Base-by-base conservation (phyloP, 2,113 vertebrate genomes). In the Otis tarda region DNA sequence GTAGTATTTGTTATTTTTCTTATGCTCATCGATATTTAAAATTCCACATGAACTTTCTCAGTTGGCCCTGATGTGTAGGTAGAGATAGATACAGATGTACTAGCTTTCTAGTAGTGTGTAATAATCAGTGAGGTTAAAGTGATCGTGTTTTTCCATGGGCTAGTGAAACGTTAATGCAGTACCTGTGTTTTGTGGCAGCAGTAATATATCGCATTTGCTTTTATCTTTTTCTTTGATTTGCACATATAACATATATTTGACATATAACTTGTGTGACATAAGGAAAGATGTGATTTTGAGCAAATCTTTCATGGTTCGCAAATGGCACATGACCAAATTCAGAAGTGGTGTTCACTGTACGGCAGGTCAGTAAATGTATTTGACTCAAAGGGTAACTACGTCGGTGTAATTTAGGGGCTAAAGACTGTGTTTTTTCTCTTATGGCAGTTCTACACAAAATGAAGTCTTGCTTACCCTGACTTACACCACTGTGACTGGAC, bases 211-310 rank as follows among this genome's bases (percentile, higher is more conserved):
- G 4, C 33, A 21, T 56, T 75, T 53, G 53, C 41, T 60, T 89
- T 86, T 64, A 27, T 75, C 28, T 65, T 52, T 85, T 53, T 52
- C 63, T 63, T 84, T 69, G 30, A 17, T 74, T 95, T 91, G 52
- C 20, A 37, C 28, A 7, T 90, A 43, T 43, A 43, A 43, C 41
- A 43, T 15, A 16, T 43, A 43, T 43, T 43, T 43, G 49, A 57
- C 2, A 1, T 28, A 4, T 6, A 91, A 55, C 21, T 61, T 6
- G 0, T 17, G 35, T 0, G 0, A 77, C 53, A 47, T 79, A 76
- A 92, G 81, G 52, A 18, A 71, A 55, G 24, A 28, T 76, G 37
- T 80, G n/a, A 1, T 27, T 88, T 52, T 82, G 47, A 81, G 71
- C 23, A 67, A 60, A 37, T 47, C 31, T 74, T 41, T 80, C 8